Base-by-base conservation (phyloP, 1,140 invertebrate species). In the Brachionus asplanchnoidis region DNA sequence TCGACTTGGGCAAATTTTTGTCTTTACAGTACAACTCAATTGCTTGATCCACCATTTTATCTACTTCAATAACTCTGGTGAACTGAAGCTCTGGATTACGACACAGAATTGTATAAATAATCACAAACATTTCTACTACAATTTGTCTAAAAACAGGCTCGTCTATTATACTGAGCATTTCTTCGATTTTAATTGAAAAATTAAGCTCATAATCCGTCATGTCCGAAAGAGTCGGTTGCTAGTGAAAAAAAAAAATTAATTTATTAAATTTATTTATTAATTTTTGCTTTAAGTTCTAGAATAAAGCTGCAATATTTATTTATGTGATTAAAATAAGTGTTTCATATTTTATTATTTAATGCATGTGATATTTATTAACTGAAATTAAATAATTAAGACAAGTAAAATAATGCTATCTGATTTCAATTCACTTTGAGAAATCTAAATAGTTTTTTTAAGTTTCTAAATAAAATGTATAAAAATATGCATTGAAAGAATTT, bases 151-250 rank as follows among this genome's bases (percentile, higher is more conserved):
- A 95, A 88, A 97, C 94, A 2, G 97, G 95, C 60, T 93, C 90
- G 77, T 92, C 91, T 85, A 98, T 95, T 86, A 94, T 93, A 88
- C 96, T 95, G 68, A 99, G 91, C 88, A 97, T 95, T 86, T 94
- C 93, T 91, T 99, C 97, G 1, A 99, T 95, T 36, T 96, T 90
- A 82, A 98, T 91, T n/a, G 97, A 94, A 91, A 99, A 99, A 85
- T 95, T 96, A 46, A 99, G 91, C 89, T 99, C 97, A 56, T 96
- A 96, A 87, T 95, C 92, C 6, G 95, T 97, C 96, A 99, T 97
- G 89, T 97, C 95, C 4, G 94, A 94, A 14, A 99, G 89, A 4
- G 95, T 98, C 14, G 96, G 95, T 88, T 96, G 93, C 87, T 77
- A 17, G 11, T 23, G 28, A 53, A 26, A 50, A 5, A 77, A 77